Evolutionary conservation across 53 echinoderm and acorn worm genomes (phyloP).

Genomic region (Astropecten irregularis): DNA sequence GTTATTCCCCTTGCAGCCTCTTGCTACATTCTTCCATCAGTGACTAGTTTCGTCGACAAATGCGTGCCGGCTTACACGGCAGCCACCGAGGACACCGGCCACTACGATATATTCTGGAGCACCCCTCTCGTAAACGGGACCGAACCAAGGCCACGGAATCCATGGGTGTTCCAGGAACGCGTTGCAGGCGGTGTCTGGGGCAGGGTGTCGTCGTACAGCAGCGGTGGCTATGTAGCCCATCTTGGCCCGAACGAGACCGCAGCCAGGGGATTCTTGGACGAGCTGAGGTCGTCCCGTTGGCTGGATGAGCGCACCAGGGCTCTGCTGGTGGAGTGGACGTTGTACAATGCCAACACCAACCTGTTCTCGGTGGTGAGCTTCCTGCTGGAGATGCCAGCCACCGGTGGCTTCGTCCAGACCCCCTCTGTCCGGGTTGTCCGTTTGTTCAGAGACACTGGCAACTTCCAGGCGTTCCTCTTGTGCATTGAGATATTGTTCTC

Average conservation of each 20-base stretch:
- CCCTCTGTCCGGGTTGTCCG: conserved; percentile 66
- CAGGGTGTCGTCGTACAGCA: conserved; percentile 42
- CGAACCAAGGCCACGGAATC: not conserved
- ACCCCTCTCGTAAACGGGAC: not conserved
- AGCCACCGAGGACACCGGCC: conserved; percentile 59
- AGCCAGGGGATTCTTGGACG: conserved; percentile 32
- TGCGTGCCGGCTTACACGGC: conserved; percentile 60
- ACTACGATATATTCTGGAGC: conserved; percentile 76
- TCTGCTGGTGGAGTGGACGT: conserved; percentile 84
- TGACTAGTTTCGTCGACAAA: conserved; percentile 25
- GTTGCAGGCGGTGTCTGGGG: conserved; percentile 56
- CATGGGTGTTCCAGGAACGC: conserved; percentile 65
- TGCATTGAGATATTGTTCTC: conserved; percentile 70
- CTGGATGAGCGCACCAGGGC: conserved; percentile 78
- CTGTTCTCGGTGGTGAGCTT: conserved; percentile 82
- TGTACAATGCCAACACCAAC: conserved; percentile 90
- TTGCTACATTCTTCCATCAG: conserved; percentile 9
- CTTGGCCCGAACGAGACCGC: conserved; percentile 53
- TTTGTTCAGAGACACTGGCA: conserved; percentile 66
- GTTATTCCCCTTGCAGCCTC: conserved; percentile 42
- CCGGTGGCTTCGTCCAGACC: conserved; percentile 71
- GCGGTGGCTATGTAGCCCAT: conserved; percentile 74
- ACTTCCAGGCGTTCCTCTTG: conserved; percentile 67
- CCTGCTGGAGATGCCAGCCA: conserved; percentile 69
- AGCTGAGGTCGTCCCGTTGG: conserved; percentile 62